Evolutionary conservation across 2,888 invertebrate species (phyloP), one percentile per base, ranked within the genome.

Genomic region (Prosopocoilus inquinatus): DNA sequence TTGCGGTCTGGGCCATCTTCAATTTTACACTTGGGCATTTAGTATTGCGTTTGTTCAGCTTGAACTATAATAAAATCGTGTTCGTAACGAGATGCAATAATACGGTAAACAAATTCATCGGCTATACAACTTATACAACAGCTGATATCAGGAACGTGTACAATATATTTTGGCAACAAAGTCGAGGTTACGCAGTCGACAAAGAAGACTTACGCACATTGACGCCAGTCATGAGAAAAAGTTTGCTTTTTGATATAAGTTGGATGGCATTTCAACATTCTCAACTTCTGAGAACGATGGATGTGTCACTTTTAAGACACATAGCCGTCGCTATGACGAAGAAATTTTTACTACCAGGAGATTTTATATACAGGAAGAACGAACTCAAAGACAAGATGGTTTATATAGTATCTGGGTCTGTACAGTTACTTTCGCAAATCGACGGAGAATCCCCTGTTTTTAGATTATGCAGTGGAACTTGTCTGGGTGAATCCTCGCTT

Each of bases 401-500:
- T 8, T 64, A 64, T 48, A 43, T 64, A 3, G 56, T 56, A 9
- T 52, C 50, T 7, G 63, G 63, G 1, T 53, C 47, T 9, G 46
- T 64, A 3, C 52, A 61, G n/a, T 33, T 64, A 5, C 44, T 64
- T 8, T 63, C 63, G 9, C 57, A 60, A 36, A 59, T 60, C 16
- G 61, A 63, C 36, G 58, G 57, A 3, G 64, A 63, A 50, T 59
- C 62, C 5, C 53, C 59, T 2, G 41, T 64, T 12, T 28, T 63
- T 1, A 51, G 54, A 11, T 39, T 64, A 2, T 46, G 51, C 2
- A 53, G 41, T 12, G 64, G 64, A 1, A 62, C 62, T 8, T 57
- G 61, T 39, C 34, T 64, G n/a, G 64, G 64, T 11, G 64, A 62
- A 34, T 13, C 49, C 1, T 46, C 55, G 3, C 34, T 64, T 20